Conservation (phyloP, 2,113 vertebrate genomes). For the Pedetes capensis region DNA sequence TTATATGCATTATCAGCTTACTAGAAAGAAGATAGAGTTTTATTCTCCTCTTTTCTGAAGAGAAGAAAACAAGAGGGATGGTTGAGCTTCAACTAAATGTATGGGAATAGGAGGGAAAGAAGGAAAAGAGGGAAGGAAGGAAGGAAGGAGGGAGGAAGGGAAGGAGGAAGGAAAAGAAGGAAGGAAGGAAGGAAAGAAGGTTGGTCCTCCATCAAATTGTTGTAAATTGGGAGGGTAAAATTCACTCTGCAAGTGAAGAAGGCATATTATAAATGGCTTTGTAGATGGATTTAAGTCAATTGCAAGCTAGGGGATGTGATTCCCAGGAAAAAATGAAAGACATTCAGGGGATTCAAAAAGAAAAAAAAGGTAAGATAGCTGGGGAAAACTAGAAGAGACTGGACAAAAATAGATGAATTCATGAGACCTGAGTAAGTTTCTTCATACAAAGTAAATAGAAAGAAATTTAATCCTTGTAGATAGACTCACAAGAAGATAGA, state of each 20-base stretch:
- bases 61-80: not conserved
- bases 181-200: not conserved
- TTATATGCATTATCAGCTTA: not conserved
- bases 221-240: not conserved
- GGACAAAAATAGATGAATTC: constrained; percentile 31
- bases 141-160: rapidly evolving
- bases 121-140: rapidly evolving
- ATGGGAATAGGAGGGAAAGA: not conserved
- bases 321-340: not conserved
- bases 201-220: not conserved
- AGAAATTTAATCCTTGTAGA: not conserved
- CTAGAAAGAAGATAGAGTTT: not conserved
- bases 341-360: not conserved
- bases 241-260: not conserved
- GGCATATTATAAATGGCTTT: not conserved
- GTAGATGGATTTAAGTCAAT: not conserved
- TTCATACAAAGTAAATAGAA: constrained; percentile 11
- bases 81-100: not conserved
- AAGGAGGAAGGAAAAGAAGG: too few relatives aligned
- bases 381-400: not conserved
- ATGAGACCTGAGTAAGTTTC: not conserved
- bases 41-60: not conserved
- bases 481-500: not conserved
- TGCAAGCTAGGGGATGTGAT: not conserved
- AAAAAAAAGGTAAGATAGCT: constrained; percentile 21